Conservation (phyloP, 2,113 vertebrate species). For the Rattus norvegicus region DNA sequence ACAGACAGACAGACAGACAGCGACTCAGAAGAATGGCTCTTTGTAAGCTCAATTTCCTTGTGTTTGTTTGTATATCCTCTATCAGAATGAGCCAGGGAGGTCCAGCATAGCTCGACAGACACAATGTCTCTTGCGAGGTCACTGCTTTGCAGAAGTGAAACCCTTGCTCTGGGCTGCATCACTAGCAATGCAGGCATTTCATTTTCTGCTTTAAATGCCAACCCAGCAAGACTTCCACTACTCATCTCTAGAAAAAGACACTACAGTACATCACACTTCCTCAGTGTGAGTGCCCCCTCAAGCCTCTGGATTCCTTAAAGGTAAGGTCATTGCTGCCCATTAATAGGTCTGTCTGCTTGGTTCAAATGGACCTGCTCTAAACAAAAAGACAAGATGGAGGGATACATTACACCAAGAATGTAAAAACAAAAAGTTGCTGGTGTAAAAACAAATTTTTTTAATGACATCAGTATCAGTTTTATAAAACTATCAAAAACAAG, state of each 20-base stretch:
- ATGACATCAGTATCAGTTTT: slow-evolving; percentile 42
- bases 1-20: not conserved
- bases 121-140: fast-evolving
- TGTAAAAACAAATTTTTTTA: not conserved
- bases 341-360: slow-evolving; percentile 46
- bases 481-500: slow-evolving; percentile 32
- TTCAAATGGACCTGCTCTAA: slow-evolving; percentile 6
- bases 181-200: not conserved
- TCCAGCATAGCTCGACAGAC: not conserved
- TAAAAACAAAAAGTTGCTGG: not conserved
- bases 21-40: not conserved
- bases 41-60: not conserved
- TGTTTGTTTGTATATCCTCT: slow-evolving; percentile 38
- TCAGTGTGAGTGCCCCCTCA: not conserved
- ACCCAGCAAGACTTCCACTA: slow-evolving; percentile 65
- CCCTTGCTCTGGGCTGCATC: not conserved
- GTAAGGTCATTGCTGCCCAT: slow-evolving; percentile 76
- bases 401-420: not conserved
- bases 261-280: slow-evolving; percentile 8
- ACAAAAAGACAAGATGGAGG: slow-evolving; percentile 38
- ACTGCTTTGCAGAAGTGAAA: not conserved
- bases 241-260: slow-evolving; percentile 74
- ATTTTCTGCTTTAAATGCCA: slow-evolving; percentile 40
- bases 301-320: slow-evolving; percentile 73
- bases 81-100: not conserved